Evolutionary conservation across 2,888 invertebrate species (phyloP).

Genomic region (Amblyjoppa fuscipennis): DNA sequence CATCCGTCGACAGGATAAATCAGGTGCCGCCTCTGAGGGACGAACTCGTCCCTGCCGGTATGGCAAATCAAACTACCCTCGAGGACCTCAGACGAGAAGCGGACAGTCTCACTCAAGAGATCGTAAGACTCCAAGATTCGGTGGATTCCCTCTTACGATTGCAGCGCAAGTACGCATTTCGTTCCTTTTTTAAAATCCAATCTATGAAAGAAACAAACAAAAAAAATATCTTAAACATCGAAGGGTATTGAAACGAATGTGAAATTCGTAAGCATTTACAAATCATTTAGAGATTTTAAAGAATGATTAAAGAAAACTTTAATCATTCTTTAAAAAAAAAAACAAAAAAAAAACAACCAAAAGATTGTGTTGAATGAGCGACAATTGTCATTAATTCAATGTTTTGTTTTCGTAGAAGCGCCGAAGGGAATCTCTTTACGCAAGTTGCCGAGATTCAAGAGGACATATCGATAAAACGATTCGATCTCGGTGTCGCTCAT

Average conservation of each 20-base stretch:
- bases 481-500: conserved; percentile 96
- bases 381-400: conserved; percentile 1
- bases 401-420: conserved; percentile 83
- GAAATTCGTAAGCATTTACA: not conserved
- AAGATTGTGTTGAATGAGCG: not conserved
- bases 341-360: not conserved
- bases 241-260: not conserved
- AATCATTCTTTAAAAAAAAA: not conserved
- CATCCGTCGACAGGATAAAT: conserved; percentile 78
- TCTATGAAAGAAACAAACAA: not conserved
- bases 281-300: not conserved
- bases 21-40: conserved; percentile 91
- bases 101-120: conserved; percentile 87
- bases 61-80: conserved; percentile 90
- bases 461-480: conserved; percentile 97
- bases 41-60: conserved; percentile 93
- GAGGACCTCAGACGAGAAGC: conserved; percentile 94
- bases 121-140: conserved; percentile 94
- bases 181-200: conserved; percentile 23
- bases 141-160: conserved; percentile 93
- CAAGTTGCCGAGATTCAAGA: conserved; percentile 98
- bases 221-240: not conserved
- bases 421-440: conserved; percentile 93
- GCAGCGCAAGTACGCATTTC: conserved; percentile 88
- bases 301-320: no score